A percentile compares a stretch with the other conserved stretches of the same genome.
These are phyloP conservation scores for Chrysopilus asiliformis DNA, from an alignment of 2,888 invertebrate species.

Conservation along the genomic window DNA sequence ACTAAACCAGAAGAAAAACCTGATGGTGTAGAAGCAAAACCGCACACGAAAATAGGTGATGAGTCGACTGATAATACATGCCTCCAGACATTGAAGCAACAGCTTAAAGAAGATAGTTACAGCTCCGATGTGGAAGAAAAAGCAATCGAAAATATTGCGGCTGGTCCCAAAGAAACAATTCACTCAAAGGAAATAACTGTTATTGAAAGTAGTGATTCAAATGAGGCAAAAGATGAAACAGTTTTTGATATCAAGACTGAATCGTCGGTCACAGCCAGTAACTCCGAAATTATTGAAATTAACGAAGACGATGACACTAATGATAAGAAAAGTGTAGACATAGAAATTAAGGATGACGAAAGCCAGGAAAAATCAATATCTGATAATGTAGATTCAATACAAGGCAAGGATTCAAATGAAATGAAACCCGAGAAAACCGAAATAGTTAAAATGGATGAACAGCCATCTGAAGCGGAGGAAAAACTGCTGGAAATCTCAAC, in stretches of 20 bases:
- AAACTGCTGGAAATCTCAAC: background rate
- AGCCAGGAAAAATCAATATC: background rate
- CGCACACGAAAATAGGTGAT: constrained; percentile 2
- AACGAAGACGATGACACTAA: constrained; percentile 8
- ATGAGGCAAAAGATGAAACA: background rate
- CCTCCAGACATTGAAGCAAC: constrained; percentile 6
- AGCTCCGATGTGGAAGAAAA: constrained; percentile 18
- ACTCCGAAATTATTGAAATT: constrained; percentile 12
- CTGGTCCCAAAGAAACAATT: background rate
- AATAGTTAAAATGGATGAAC: too few relatives aligned
- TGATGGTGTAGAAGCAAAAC: constrained; percentile 6
- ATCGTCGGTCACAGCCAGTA: constrained; percentile 8
- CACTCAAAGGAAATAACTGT: background rate
- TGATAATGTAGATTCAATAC: constrained; percentile 4
- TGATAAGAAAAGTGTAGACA: constrained; percentile 3
- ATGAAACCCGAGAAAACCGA: constrained; percentile 6
- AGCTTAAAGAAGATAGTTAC: constrained; percentile 15
- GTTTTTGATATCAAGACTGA: constrained; percentile 14
- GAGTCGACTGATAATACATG: constrained; percentile 11
- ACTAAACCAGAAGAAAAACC: constrained; percentile 14
- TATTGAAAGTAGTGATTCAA: background rate
- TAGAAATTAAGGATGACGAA: background rate
- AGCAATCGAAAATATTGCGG: constrained; percentile 15
- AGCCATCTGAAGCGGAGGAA: constrained; percentile 7
- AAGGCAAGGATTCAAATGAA: constrained; percentile 20